Evolutionary conservation across 2,888 invertebrate genomes (phyloP).

Genomic region (Drosophila birchii): DNA sequence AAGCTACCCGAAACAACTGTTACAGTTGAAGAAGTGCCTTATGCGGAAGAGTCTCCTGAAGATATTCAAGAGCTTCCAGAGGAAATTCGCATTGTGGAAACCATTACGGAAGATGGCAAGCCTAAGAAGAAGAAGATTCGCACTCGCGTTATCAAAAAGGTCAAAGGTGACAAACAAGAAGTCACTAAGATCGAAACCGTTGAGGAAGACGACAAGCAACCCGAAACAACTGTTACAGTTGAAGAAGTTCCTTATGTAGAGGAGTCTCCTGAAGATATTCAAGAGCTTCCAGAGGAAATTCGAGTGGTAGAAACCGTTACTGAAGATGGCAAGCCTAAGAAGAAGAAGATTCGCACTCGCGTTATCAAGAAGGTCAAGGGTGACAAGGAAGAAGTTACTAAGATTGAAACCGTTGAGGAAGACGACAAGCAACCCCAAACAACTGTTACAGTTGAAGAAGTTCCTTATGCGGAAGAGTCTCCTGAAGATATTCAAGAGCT

Average conservation of each 20-base stretch:
- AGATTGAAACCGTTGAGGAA: constrained; percentile 73
- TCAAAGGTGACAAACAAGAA: constrained; percentile 68
- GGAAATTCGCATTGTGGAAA: constrained; percentile 62
- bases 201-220: constrained; percentile 61
- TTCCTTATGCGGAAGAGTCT: constrained; percentile 26
- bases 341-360: constrained; percentile 67
- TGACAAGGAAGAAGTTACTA: constrained; percentile 64
- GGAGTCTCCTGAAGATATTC: constrained; percentile 34
- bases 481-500: constrained; percentile 51
- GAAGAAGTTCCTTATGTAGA: no score
- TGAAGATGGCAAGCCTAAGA: constrained; percentile 55
- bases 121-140: constrained; percentile 62
- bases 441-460: constrained; percentile 53
- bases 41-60: constrained; percentile 37
- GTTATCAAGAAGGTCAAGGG: constrained; percentile 68
- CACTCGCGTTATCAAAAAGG: constrained; percentile 67
- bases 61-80: constrained; percentile 60
- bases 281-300: constrained; percentile 65
- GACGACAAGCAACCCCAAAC: constrained; percentile 57
- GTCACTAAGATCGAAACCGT: constrained; percentile 69
- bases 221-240: constrained; percentile 61
- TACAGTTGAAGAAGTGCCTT: constrained; percentile 45
- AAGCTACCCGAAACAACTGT: constrained; percentile 59
- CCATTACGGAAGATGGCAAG: constrained; percentile 55
- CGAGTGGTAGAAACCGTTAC: constrained; percentile 50